Conservation (phyloP, 2,113 vertebrate species). For the Mirza zaza region DNA sequence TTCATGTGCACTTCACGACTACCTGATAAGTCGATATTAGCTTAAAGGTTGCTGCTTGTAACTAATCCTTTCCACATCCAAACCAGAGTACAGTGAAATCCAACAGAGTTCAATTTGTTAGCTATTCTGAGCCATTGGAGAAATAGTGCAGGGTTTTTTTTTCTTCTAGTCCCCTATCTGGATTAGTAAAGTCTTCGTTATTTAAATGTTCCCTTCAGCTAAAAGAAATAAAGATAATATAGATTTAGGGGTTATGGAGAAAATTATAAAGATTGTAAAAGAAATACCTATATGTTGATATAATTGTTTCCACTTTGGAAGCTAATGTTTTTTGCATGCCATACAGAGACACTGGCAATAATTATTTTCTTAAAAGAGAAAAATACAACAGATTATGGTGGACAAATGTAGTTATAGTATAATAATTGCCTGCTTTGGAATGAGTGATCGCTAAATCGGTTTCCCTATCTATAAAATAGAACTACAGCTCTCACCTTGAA, state of each 20-base stretch:
- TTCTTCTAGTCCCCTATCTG: not conserved
- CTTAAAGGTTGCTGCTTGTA: not conserved
- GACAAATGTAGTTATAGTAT: not conserved
- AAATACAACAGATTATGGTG: not conserved
- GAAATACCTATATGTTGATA: not conserved
- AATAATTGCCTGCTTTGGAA: not conserved
- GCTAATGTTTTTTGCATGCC: not conserved
- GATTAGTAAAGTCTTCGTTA: not conserved
- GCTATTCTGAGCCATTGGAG: not conserved
- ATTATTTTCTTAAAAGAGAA: slow-evolving; percentile 49
- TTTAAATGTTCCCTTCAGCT: not conserved
- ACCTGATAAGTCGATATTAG: not conserved
- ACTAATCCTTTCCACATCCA: not conserved
- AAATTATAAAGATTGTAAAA: slow-evolving; percentile 15
- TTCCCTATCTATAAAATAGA: not conserved
- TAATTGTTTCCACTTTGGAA: slow-evolving; percentile 25
- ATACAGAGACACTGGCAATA: not conserved
- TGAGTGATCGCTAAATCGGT: not conserved
- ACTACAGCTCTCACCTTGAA: not conserved
- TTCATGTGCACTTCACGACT: slow-evolving; percentile 31
- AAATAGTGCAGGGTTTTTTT: not conserved
- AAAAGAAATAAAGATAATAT: slow-evolving; percentile 6
- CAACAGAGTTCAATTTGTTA: not conserved
- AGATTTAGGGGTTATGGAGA: not conserved
- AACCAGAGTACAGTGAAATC: not conserved